Evolutionary conservation across 2,113 vertebrate species (phyloP), one percentile per base, ranked within the genome.

Genomic region (Chitala chitala): DNA sequence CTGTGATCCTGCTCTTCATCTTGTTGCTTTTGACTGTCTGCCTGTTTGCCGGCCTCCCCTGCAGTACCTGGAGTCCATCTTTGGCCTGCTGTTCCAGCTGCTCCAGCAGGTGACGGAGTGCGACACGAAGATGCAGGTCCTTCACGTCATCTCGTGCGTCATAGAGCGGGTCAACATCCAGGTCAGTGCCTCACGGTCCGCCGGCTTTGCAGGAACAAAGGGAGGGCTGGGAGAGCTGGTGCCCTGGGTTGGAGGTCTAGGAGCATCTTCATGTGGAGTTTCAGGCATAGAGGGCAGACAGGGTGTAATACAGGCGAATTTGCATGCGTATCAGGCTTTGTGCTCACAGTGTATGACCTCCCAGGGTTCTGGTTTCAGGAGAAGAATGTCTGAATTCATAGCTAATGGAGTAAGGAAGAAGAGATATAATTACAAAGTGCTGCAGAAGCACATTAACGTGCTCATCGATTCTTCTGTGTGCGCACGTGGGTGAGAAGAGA

Each of bases 51-150:
- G n/a, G n/a, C n/a, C n/a, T n/a, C n/a, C n/a, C n/a, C 33, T 85
- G 20, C 69, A 98, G 97, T 98, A 97, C 82, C 83, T 99, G 78
- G 96, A 98, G 86, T 93, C 93, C 53, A 92, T 95, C 88, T 98
- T 98, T 74, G 92, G 92, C 10, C 89, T 98, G 74, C 92, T 99
- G 72, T 98, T 99, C 85, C 94, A 97, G 77, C 82, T 99, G 42
- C 84, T 99, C 77, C 96, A 98, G 84, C 94, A 98, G 89, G 96
- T 98, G 79, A 98, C 93, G 0, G 92, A 98, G 6, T 99, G 96
- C 66, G 96, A 98, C 84, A 95, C 94, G n/a, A 98, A 99, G 86
- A 99, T 99, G 97, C 97, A 98, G 69, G 92, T 98, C 78, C 92
- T 98, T 78, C 94, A 98, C 10, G 95, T 99, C 77, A 91, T 98